phyloP scores from a whole-genome alignment of 2,888 invertebrate genomes.

The Teleogryllus oceanicus region DNA sequence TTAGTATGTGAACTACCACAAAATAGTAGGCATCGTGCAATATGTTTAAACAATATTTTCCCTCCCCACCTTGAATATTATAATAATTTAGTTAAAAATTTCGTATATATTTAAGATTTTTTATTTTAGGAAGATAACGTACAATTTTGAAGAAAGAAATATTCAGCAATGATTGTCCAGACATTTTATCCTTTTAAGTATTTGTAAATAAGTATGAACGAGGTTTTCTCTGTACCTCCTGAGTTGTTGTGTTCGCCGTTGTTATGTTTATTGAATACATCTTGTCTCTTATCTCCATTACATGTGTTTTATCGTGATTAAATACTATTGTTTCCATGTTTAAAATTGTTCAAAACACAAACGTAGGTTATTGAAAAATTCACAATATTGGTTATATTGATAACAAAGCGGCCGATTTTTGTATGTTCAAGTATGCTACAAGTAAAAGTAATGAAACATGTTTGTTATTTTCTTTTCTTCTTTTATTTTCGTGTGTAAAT shows the following conservation, averaged over 20 bases:
- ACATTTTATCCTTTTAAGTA: constrained; percentile 21
- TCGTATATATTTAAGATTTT: constrained; percentile 1
- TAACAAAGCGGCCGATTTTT: constrained; percentile 25
- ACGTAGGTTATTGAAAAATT: not conserved
- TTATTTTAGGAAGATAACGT: not conserved
- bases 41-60: constrained; percentile 3
- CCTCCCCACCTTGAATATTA: not conserved
- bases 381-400: not conserved
- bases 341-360: constrained; percentile 25
- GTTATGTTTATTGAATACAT: constrained; percentile 27
- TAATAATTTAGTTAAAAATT: not conserved
- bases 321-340: constrained; percentile 27
- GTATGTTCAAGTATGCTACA: constrained; percentile 27
- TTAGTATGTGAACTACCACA: not conserved
- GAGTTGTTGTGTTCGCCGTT: not conserved
- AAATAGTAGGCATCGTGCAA: not conserved
- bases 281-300: constrained; percentile 27
- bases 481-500: constrained; percentile 30
- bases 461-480: constrained; percentile 27
- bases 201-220: constrained; percentile 18
- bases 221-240: not conserved
- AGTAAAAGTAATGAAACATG: constrained; percentile 20
- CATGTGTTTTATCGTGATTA: constrained; percentile 30
- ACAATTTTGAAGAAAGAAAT: constrained; percentile 4
- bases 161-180: not conserved